phyloP scores from a whole-genome alignment of 2,797 vertebrate species.

The Sus cebifrons region DNA sequence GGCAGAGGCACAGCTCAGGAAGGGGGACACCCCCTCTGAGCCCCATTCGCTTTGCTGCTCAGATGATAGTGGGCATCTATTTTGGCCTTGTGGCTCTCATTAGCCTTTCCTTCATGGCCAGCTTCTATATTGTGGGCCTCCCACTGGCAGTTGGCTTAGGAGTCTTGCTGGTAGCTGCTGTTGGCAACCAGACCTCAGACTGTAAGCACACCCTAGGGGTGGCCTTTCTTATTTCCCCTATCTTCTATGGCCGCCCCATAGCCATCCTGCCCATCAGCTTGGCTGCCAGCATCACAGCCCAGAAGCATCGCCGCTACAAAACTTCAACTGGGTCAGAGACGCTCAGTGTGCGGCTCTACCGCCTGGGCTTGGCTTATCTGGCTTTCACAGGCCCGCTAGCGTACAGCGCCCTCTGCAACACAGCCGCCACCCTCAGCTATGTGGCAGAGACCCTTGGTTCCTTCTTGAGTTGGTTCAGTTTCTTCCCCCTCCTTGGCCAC shows the following conservation, averaged over 20 bases:
- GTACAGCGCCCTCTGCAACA: slow-evolving; percentile 93
- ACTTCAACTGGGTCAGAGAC: not conserved
- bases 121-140: slow-evolving; percentile 93
- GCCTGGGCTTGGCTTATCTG: slow-evolving; percentile 93
- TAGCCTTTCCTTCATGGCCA: slow-evolving; percentile 92
- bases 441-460: slow-evolving; percentile 92
- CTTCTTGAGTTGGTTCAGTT: slow-evolving; percentile 93
- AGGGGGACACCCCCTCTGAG: slow-evolving; percentile 84
- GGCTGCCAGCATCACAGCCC: slow-evolving; percentile 92
- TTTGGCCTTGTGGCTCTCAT: slow-evolving; percentile 94
- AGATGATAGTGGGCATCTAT: slow-evolving; percentile 94
- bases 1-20: slow-evolving; percentile 54
- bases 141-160: slow-evolving; percentile 94
- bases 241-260: slow-evolving; percentile 94
- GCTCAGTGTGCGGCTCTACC: slow-evolving; percentile 92
- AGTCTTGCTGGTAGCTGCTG: slow-evolving; percentile 94
- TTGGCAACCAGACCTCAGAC: slow-evolving; percentile 94
- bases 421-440: slow-evolving; percentile 92
- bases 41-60: slow-evolving; percentile 91
- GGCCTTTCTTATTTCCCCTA: slow-evolving; percentile 93
- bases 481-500: slow-evolving; percentile 92
- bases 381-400: slow-evolving; percentile 93
- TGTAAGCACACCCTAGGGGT: slow-evolving; percentile 91
- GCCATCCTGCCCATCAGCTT: slow-evolving; percentile 95
- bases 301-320: slow-evolving; percentile 91